Evolutionary conservation across 1,140 invertebrate species (phyloP).

Genomic region (Drusus annulatus): DNA sequence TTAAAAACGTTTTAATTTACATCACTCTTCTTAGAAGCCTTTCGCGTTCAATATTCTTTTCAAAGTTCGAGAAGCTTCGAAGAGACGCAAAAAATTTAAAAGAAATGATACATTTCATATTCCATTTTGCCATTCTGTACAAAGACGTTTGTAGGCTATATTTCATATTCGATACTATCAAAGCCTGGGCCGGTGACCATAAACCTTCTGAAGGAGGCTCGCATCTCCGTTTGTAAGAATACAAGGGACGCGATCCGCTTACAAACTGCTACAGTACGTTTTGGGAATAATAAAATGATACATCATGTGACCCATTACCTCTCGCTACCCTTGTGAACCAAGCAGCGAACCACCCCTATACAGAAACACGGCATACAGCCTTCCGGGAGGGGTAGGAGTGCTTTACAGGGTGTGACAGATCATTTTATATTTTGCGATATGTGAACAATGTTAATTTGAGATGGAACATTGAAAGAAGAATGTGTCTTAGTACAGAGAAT

Average conservation of each 20-base stretch:
- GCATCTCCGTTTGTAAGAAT: conserved; percentile 9
- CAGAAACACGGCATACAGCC: too few species aligned
- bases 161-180: conserved; percentile 25
- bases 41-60: background rate
- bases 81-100: background rate
- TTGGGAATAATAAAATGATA: conserved; percentile 34
- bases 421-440: too few species aligned
- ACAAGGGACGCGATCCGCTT: conserved; percentile 26
- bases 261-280: conserved; percentile 32
- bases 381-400: too few species aligned
- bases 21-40: too few species aligned
- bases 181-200: conserved; percentile 8
- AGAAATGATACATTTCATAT: conserved; percentile 19
- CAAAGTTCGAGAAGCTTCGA: background rate
- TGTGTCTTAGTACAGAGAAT: too few species aligned
- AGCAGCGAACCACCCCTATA: background rate
- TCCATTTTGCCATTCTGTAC: background rate
- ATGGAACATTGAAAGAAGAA: too few species aligned
- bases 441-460: too few species aligned
- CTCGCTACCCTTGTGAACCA: background rate
- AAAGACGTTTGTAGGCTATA: conserved; percentile 10
- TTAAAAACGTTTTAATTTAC: too few species aligned
- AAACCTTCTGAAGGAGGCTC: background rate
- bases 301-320: conserved; percentile 36
- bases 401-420: too few species aligned